Evolutionary conservation across 2,113 vertebrate species (phyloP).

Genomic region (Macrotus californicus): DNA sequence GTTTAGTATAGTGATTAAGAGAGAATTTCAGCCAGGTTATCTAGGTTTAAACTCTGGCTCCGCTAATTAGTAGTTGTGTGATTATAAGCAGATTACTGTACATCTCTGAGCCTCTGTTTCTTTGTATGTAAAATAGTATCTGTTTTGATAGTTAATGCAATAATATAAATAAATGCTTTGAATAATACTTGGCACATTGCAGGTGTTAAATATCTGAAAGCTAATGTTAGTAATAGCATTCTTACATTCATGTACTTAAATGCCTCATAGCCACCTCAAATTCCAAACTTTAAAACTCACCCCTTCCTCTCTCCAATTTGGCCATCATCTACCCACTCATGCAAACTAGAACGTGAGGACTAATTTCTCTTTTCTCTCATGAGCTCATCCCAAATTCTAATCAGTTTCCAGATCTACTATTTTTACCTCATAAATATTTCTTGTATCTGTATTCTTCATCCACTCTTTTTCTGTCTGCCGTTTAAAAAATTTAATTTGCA

Average conservation of each 20-base stretch:
- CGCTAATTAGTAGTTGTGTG: background rate
- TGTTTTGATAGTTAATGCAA: background rate
- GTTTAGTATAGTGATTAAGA: background rate
- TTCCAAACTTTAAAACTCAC: background rate
- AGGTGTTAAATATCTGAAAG: background rate
- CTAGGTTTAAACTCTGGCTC: background rate
- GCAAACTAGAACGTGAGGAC: background rate
- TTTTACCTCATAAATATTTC: background rate
- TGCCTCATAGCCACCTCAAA: background rate
- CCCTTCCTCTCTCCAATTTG: background rate
- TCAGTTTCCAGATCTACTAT: background rate
- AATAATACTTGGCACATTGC: background rate
- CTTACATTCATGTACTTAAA: background rate
- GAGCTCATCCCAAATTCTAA: background rate
- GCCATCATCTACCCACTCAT: too few species aligned
- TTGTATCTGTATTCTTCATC: background rate
- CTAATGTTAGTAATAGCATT: background rate
- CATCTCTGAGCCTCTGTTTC: background rate
- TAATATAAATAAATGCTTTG: background rate
- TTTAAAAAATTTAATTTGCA: background rate
- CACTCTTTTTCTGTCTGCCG: background rate
- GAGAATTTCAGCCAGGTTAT: background rate
- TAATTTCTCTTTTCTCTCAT: background rate
- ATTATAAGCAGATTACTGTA: background rate
- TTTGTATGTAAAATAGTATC: background rate